Conservation (phyloP, 2,113 vertebrate genomes). For the Xiphophorus hellerii region DNA sequence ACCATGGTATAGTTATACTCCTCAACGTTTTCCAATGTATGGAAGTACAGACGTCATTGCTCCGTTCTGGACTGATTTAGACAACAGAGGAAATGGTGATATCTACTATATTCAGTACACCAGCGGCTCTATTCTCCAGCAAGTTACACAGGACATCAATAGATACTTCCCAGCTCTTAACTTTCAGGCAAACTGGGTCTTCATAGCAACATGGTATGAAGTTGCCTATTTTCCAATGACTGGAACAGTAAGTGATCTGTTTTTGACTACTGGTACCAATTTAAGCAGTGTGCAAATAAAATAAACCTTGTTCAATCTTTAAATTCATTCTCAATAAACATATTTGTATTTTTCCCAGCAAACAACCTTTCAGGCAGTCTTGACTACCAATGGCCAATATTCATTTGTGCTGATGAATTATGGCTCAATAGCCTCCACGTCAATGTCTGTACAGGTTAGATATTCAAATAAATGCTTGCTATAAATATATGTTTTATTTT, state of each 20-base stretch:
- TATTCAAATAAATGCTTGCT: accelerated
- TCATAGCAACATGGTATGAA: slow-evolving; percentile 77
- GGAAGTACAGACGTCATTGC: slow-evolving; percentile 43
- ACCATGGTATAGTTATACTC: accelerated
- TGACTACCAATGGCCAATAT: slow-evolving; percentile 48
- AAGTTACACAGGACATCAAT: slow-evolving; percentile 63
- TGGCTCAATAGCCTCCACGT: slow-evolving; percentile 18
- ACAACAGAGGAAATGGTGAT: slow-evolving; percentile 46
- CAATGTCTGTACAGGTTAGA: slow-evolving; percentile 29
- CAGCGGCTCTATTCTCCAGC: accelerated
- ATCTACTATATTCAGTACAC: slow-evolving; percentile 67
- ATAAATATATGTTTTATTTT: too few relatives aligned
- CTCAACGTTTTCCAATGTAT: slow-evolving; percentile 46
- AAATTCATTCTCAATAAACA: background rate
- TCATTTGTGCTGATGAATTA: slow-evolving; percentile 77
- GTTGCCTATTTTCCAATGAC: slow-evolving; percentile 65
- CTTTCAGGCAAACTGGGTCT: slow-evolving; percentile 56
- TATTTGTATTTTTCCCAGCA: slow-evolving; percentile 33
- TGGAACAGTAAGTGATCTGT: slow-evolving; percentile 38
- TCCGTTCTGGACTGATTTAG: slow-evolving; percentile 69
- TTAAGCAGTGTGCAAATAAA: background rate
- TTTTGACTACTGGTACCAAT: background rate
- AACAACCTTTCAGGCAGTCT: slow-evolving; percentile 67
- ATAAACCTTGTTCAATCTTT: background rate
- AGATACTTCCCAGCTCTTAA: slow-evolving; percentile 35